Evolutionary conservation across 2,797 vertebrate species (phyloP).

Genomic region (Atherinosoma microstoma): DNA sequence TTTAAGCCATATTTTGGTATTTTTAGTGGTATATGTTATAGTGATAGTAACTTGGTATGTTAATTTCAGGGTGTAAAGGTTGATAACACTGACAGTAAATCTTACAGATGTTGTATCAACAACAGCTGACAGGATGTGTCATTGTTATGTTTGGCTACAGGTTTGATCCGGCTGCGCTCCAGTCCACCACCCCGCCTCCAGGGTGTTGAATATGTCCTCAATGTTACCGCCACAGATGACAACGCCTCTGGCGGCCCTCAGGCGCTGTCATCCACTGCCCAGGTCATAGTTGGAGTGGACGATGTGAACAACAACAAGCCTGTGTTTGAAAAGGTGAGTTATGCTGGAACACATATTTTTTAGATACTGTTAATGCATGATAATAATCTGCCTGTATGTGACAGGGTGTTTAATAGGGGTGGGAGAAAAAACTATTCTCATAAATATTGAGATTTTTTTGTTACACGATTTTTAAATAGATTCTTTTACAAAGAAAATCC

Average conservation of each 20-base stretch:
- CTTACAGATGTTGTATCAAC: not conserved
- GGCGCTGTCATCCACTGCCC: constrained; percentile 84
- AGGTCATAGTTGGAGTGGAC: constrained; percentile 88
- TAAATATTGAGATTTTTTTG: no score
- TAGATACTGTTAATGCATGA: constrained; percentile 18
- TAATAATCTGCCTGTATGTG: constrained; percentile 24
- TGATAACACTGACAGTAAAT: not conserved
- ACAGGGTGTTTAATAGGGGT: not conserved
- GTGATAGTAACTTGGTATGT: no score
- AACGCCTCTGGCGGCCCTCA: constrained; percentile 87
- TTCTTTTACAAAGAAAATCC: no score
- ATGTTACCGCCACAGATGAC: constrained; percentile 89
- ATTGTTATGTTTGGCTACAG: constrained; percentile 70
- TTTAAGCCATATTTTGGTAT: not conserved
- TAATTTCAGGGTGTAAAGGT: not conserved
- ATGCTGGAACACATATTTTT: not conserved
- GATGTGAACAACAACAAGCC: constrained; percentile 94
- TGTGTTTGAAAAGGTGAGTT: constrained; percentile 88
- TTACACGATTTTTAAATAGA: no score
- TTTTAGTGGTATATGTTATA: no score
- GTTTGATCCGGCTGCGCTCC: constrained; percentile 89
- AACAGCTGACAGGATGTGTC: not conserved
- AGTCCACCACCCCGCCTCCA: constrained; percentile 88
- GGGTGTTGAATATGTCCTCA: constrained; percentile 89
- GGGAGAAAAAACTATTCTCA: no score